Evolutionary conservation across 2,113 vertebrate genomes (phyloP), one percentile per base, ranked within the genome.

Genomic region (Ginglymostoma cirratum): DNA sequence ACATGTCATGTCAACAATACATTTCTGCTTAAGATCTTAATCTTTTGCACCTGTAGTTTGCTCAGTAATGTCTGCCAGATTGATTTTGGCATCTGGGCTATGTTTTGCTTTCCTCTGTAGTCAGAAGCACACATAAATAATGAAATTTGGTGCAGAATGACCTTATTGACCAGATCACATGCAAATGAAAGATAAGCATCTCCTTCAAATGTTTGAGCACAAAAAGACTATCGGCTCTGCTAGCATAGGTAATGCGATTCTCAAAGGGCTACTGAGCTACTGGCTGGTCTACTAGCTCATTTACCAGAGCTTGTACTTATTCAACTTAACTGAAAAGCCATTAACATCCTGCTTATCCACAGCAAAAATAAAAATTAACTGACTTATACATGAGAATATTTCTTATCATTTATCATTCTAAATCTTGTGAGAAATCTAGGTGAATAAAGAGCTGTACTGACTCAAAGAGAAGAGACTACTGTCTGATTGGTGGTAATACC

Each of bases 91-190:
- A 61, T 90, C 48, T 61, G 30, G 52, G 52, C 3, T 65, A 5
- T 6, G 55, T 90, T 90, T 90, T 90, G 87, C 24, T 89, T 87
- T 89, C 10, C 48, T 89, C 45, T 30, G 23, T 89, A 55, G 86
- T 55, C 48, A 89, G 23, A 55, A 89, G 86, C 55, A 55, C 48
- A 89, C 86, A 89, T 89, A 24, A 89, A 89, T 89, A 89, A 89
- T 55, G 45, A 23, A 48, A 27, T 21, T 48, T 48, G 45, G 86
- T 89, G 24, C 86, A 89, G 48, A 27, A 24, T 89, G 86, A 89
- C 48, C 85, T 89, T 89, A 27, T 2, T 89, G 23, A 89, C 86
- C 86, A 89, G 86, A 83, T 83, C 78, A 83, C n/a, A 42, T 83
- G n/a, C 78, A 83, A 83, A 61, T 61, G 78, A 38, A 55, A 27